phyloP scores from a whole-genome alignment of 2,888 invertebrate genomes.

The Elmis aenea region DNA sequence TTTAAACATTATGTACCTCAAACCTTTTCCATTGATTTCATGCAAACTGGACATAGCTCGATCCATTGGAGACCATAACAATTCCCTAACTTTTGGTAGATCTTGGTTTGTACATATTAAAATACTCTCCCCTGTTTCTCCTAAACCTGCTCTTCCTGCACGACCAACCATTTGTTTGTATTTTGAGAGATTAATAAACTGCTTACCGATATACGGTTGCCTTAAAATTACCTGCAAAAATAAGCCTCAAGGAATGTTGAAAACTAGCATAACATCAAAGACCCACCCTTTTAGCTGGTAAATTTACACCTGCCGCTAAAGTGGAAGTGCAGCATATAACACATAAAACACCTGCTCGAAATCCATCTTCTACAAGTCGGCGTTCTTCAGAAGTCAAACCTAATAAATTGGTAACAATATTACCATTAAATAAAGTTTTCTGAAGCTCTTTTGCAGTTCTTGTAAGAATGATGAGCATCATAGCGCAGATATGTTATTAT shows the following conservation, averaged over 20 bases:
- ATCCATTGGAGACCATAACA: conserved; percentile 63
- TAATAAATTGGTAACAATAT: too few relatives aligned
- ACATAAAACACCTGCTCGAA: conserved; percentile 74
- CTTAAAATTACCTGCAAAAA: conserved; percentile 67
- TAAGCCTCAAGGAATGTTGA: too few relatives aligned
- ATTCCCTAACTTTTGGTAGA: conserved; percentile 52
- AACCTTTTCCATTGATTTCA: conserved; percentile 50
- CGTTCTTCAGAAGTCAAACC: conserved; percentile 84
- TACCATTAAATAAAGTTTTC: too few relatives aligned
- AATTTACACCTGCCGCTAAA: conserved; percentile 94
- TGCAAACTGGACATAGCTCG: conserved; percentile 58
- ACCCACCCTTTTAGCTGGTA: conserved; percentile 79
- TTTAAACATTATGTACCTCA: conserved; percentile 43
- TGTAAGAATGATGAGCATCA: too few relatives aligned
- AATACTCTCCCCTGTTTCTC: conserved; percentile 77
- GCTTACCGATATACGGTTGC: conserved; percentile 74
- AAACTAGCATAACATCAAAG: too few relatives aligned
- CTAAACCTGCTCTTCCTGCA: conserved; percentile 87
- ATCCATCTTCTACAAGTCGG: conserved; percentile 76
- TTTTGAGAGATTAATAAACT: conserved; percentile 67
- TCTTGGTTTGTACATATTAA: conserved; percentile 67
- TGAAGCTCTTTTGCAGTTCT: too few relatives aligned
- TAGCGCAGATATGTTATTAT: conserved; percentile 7
- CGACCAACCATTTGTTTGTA: conserved; percentile 97
- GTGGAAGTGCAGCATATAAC: conserved; percentile 95